Evolutionary conservation across 2,888 invertebrate genomes (phyloP).

Genomic region (Agriotes lineatus): DNA sequence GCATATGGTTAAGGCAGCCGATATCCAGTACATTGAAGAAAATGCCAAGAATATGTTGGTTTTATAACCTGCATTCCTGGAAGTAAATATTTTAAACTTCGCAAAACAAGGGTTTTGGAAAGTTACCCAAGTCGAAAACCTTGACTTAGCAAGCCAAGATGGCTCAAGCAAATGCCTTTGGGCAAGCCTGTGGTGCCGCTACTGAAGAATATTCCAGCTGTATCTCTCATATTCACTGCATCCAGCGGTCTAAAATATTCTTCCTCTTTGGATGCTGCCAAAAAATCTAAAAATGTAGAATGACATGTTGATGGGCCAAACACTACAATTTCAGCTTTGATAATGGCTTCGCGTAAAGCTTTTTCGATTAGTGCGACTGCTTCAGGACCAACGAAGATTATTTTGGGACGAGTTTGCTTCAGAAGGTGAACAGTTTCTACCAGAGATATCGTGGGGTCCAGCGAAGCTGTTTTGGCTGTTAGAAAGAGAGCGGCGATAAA

Average conservation of each 20-base stretch:
- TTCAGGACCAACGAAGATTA: constrained; percentile 48
- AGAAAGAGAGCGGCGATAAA: constrained; percentile 66
- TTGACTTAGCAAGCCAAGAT: constrained; percentile 26
- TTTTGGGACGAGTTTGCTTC: constrained; percentile 49
- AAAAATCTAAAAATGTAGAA: constrained; percentile 46
- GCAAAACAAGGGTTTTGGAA: neutral
- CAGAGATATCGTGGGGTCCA: constrained; percentile 53
- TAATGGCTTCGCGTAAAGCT: constrained; percentile 29
- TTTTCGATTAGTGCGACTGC: constrained; percentile 44
- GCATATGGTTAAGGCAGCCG: constrained; percentile 37
- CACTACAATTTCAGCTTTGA: constrained; percentile 46
- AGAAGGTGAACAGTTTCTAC: constrained; percentile 51
- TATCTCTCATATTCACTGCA: constrained; percentile 39
- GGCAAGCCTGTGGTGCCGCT: constrained; percentile 60
- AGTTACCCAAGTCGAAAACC: neutral
- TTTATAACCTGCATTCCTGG: constrained; percentile 40
- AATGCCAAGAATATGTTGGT: constrained; percentile 36
- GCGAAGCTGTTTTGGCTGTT: constrained; percentile 58
- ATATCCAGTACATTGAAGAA: constrained; percentile 56
- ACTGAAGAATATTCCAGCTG: constrained; percentile 49
- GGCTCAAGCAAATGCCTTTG: constrained; percentile 58
- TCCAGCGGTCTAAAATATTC: constrained; percentile 41
- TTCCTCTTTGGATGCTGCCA: constrained; percentile 47
- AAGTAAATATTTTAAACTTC: neutral
- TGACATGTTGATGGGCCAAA: constrained; percentile 42